Evolutionary conservation across 2,113 vertebrate species (phyloP), one percentile per base, ranked within the genome.

Genomic region (Tautogolabrus adspersus): DNA sequence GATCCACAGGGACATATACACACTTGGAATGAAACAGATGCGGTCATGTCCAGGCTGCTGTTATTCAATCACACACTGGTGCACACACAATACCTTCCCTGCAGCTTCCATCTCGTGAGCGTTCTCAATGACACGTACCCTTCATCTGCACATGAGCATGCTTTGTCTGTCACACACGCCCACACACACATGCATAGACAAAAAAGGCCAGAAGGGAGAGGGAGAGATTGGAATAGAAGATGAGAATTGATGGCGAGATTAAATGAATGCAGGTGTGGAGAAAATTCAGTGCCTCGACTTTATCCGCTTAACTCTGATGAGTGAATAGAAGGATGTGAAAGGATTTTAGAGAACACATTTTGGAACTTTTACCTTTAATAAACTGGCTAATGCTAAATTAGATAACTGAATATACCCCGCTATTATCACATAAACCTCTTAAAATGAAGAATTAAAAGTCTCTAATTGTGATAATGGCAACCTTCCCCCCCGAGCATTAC

Each of bases 391-490:
- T 12, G 23, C 16, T 15, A 67, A 73, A 81, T 42, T n/a, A 42
- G 37, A 72, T 37, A 73, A 21, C 49, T 12, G 3, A 15, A 13
- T 58, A 74, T 42, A 44, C 4, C 7, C 8, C 56, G 8, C 19
- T 15, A 26, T 77, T 57, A 63, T 9, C 18, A 54, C 52, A 64
- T 52, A 69, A n/a, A 56, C 34, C 47, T 72, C 57, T 72, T 58
- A 22, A 72, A 66, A 68, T 1, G 3, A 26, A 47, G 10, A 34
- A 73, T 72, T 62, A 68, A 77, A 21, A 34, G 10, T 40, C 13
- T 60, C 5, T 75, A 75, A 82, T 52, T 80, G 66, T 51, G 52
- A 67, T 86, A 75, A 83, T 66, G 52, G 21, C 10, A 47, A 51
- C 30, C 51, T n/a, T 26, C 26, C 61, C 57, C 63, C 56, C 73